phyloP scores from a whole-genome alignment of 2,888 invertebrate species.

The Dasysyrphus tricinctus region DNA sequence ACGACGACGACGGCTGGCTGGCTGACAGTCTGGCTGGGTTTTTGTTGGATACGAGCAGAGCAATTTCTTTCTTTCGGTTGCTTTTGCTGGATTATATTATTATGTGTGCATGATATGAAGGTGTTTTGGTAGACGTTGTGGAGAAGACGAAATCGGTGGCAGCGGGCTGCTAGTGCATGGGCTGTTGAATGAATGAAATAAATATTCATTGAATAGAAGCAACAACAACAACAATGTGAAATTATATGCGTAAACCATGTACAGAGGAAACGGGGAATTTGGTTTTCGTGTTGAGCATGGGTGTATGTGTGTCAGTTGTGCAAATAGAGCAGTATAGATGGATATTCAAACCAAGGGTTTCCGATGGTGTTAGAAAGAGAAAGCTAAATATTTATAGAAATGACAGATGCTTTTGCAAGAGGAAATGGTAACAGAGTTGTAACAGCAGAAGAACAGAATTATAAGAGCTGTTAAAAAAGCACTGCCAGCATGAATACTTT shows the following conservation, averaged over 20 bases:
- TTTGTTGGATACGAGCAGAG: not conserved
- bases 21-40: slow-evolving; percentile 31
- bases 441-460: slow-evolving; percentile 10
- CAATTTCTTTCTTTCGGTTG: not conserved
- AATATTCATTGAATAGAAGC: slow-evolving; percentile 55
- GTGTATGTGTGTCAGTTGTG: slow-evolving; percentile 40
- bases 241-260: slow-evolving; percentile 40
- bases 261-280: slow-evolving; percentile 63
- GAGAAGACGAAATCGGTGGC: not conserved
- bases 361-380: slow-evolving; percentile 19
- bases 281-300: slow-evolving; percentile 1
- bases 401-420: slow-evolving; percentile 48
- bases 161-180: not conserved
- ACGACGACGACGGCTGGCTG: slow-evolving; percentile 36
- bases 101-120: not conserved
- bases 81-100: not conserved
- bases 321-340: slow-evolving; percentile 39
- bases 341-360: not conserved
- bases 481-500: slow-evolving; percentile 24
- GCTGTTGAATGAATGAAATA: slow-evolving; percentile 59
- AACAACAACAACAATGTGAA: slow-evolving; percentile 45
- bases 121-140: not conserved
- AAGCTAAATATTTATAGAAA: not conserved
- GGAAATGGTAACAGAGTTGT: slow-evolving; percentile 26
- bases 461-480: slow-evolving; percentile 18